Base-by-base conservation (phyloP, 2,113 vertebrate genomes). In the Ammodytes marinus region DNA sequence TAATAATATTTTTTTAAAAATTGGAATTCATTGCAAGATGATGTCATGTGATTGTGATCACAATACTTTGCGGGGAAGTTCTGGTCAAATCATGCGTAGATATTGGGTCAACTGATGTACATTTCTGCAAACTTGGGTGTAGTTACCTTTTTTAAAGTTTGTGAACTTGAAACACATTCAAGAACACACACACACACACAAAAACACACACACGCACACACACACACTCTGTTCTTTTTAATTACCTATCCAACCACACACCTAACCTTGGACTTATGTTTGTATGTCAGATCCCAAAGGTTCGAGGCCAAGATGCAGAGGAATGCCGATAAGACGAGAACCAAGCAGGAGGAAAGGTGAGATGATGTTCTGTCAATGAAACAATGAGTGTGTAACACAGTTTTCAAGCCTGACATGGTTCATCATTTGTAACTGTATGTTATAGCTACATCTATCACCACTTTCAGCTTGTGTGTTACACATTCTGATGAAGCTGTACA, bases 311-410 rank as follows among this genome's bases (percentile, higher is more conserved):
- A 93, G 78, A 95, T 94, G 10, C 88, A 95, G 52, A 92, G 93
- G 42, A 95, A 97, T 59, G 86, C 82, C 2, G 94, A 96, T 39
- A 97, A 95, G 82, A 91, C 90, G 43, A 93, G 91, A 61, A 86
- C 94, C 35, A 96, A 96, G 71, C 98, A 99, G 87, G 97, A 98
- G 15, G 96, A 97, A 73, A 96, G 98, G 98, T 98, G 81, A 93
- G 93, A 27, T 5, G 4, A 40, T 78, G 17, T 73, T 58, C 3
- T 54, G 49, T 10, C 14, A 43, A 37, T 6, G 6, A 3, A 8
- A 66, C 4, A 8, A 4, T 45, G 3, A 57, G n/a, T 59, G 49
- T 27, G 10, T 37, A 11, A 50, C 11, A 12, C 47, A 4, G 45
- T 35, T 12, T 35, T 17, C 27, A 63, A 37, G 17, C 27, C 46